Evolutionary conservation across 2,797 vertebrate species (phyloP).

Genomic region (Remorina albescens): DNA sequence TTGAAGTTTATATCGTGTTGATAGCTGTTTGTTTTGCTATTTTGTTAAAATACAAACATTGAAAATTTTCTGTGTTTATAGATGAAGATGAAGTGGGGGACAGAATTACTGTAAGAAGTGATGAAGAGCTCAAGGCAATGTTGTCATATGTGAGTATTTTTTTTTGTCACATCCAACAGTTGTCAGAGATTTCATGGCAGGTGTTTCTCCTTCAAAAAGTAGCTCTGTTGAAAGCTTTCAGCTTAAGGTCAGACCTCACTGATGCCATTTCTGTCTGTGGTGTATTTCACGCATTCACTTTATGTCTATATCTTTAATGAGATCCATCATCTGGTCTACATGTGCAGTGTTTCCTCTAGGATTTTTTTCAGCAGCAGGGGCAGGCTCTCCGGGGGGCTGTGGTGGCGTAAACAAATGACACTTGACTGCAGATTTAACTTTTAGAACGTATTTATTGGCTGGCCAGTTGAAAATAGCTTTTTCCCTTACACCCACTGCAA

Average conservation of each 20-base stretch:
- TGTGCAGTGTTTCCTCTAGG: no score
- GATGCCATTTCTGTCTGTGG: not conserved
- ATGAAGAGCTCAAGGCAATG: conserved; percentile 99
- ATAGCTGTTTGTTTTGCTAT: not conserved
- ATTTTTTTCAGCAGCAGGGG: no score
- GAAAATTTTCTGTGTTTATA: conserved; percentile 62
- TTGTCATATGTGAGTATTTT: conserved; percentile 92
- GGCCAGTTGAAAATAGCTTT: no score
- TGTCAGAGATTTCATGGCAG: not conserved
- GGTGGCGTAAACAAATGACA: no score
- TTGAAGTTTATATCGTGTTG: not conserved
- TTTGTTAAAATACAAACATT: not conserved
- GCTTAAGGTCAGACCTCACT: not conserved
- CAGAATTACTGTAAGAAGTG: conserved; percentile 96
- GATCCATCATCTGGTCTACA: not conserved
- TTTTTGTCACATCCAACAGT: not conserved
- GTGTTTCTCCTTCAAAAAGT: not conserved
- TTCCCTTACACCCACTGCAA: no score
- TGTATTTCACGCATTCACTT: not conserved
- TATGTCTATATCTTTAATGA: not conserved
- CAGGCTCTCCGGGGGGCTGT: no score
- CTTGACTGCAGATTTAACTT: no score
- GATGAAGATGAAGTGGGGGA: conserved; percentile 99
- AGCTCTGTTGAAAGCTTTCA: not conserved
- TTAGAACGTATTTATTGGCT: no score